phyloP scores from a whole-genome alignment of 2,888 invertebrate genomes.

The Tigriopus californicus region DNA sequence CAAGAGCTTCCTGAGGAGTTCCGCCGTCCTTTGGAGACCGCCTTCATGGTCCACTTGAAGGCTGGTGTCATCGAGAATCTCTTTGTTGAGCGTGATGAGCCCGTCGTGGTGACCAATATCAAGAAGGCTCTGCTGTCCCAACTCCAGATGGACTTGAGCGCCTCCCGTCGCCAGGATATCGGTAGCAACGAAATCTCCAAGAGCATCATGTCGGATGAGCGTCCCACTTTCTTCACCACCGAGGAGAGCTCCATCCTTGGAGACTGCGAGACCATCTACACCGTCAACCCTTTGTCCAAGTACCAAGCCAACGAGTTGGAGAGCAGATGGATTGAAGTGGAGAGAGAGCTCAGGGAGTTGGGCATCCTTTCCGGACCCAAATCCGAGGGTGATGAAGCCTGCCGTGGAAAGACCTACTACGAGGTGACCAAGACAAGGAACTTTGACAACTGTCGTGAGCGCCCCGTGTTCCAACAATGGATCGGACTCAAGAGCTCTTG shows the following conservation, averaged over 20 bases:
- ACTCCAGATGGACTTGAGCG: slow-evolving; percentile 24
- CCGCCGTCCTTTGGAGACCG: neutral
- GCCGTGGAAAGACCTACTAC: slow-evolving; percentile 20
- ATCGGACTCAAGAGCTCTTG: slow-evolving; percentile 1
- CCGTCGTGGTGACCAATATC: slow-evolving; percentile 28
- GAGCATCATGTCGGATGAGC: slow-evolving; percentile 4
- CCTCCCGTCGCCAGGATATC: slow-evolving; percentile 13
- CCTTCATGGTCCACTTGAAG: slow-evolving; percentile 14
- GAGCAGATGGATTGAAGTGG: neutral
- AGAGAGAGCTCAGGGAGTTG: neutral
- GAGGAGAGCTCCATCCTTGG: slow-evolving; percentile 24
- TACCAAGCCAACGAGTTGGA: slow-evolving; percentile 1
- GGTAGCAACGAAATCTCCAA: neutral
- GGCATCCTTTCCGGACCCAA: neutral
- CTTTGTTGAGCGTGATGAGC: slow-evolving; percentile 22
- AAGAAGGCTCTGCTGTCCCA: slow-evolving; percentile 26
- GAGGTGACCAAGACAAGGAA: slow-evolving; percentile 28
- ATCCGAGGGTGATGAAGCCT: neutral
- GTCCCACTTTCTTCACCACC: slow-evolving; percentile 20
- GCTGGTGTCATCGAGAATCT: slow-evolving; percentile 10
- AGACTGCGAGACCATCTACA: slow-evolving; percentile 25
- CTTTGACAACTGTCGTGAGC: slow-evolving; percentile 27
- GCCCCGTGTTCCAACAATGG: slow-evolving; percentile 21
- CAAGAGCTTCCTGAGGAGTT: slow-evolving; percentile 9
- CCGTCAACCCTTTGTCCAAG: slow-evolving; percentile 19